These are phyloP conservation scores for Neoarius graeffei DNA, from an alignment of 2,113 vertebrate genomes.

Conservation along the genomic window DNA sequence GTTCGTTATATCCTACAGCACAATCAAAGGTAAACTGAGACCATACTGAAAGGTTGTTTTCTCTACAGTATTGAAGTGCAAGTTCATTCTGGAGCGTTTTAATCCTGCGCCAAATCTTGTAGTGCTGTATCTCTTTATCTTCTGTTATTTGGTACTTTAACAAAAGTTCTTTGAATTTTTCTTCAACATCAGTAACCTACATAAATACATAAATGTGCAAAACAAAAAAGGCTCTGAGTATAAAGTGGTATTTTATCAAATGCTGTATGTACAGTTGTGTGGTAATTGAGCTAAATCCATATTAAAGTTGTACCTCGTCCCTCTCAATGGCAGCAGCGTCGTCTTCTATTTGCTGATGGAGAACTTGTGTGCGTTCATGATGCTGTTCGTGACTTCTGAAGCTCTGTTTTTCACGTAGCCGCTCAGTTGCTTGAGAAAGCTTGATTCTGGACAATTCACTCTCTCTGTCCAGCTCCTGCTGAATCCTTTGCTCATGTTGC, in stretches of 20 bases:
- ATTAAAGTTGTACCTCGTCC: conserved; percentile 10
- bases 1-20: background rate
- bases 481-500: conserved; percentile 3
- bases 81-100: conserved; percentile 33
- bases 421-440: background rate
- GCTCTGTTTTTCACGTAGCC: background rate
- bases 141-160: conserved; percentile 38
- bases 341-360: background rate
- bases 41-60: background rate
- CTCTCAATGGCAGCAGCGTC: background rate
- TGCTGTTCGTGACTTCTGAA: background rate
- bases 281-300: background rate
- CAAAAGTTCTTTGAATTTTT: conserved; percentile 40
- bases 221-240: background rate
- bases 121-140: background rate
- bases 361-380: background rate
- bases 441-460: background rate
- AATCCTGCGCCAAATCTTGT: background rate
- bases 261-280: background rate
- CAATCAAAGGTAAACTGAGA: background rate
- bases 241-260: background rate
- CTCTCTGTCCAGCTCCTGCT: background rate
- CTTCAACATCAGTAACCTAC: conserved; percentile 31
- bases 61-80: background rate
- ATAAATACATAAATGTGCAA: background rate